phyloP scores from a whole-genome alignment of 2,797 vertebrate genomes.

The Hipposideros larvatus region DNA sequence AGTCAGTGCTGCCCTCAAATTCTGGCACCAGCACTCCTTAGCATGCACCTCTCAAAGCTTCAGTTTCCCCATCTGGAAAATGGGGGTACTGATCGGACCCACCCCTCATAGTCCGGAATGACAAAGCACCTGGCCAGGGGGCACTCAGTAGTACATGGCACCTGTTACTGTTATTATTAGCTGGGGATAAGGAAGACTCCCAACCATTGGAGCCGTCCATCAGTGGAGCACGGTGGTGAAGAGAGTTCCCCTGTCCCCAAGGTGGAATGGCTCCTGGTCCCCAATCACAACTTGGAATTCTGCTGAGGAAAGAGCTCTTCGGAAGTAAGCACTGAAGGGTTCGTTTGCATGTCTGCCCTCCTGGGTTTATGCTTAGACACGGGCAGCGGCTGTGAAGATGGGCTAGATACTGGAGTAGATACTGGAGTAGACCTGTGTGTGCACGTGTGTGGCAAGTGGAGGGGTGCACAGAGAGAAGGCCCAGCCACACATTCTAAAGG shows the following conservation, averaged over 20 bases:
- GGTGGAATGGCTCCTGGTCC: not conserved
- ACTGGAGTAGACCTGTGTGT: not conserved
- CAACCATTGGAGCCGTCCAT: not conserved
- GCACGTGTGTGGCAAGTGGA: not conserved
- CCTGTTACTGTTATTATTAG: too few relatives aligned
- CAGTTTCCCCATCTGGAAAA: not conserved
- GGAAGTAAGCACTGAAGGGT: not conserved
- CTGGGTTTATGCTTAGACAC: not conserved
- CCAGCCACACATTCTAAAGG: not conserved
- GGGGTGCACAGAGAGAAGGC: not conserved
- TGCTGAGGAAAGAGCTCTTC: not conserved
- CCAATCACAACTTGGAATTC: not conserved
- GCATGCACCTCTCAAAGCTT: not conserved
- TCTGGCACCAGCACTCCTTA: not conserved
- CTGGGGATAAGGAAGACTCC: not conserved
- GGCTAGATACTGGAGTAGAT: not conserved
- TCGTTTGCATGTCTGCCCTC: not conserved
- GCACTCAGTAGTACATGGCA: rapidly evolving
- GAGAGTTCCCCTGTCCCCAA: not conserved
- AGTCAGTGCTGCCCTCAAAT: not conserved
- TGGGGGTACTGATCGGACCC: rapidly evolving
- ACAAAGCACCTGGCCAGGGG: not conserved
- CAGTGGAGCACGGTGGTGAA: not conserved
- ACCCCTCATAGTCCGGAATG: not conserved
- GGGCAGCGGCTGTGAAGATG: not conserved